phyloP scores from a whole-genome alignment of 2,888 invertebrate species.

The Anarsia innoxiella region DNA sequence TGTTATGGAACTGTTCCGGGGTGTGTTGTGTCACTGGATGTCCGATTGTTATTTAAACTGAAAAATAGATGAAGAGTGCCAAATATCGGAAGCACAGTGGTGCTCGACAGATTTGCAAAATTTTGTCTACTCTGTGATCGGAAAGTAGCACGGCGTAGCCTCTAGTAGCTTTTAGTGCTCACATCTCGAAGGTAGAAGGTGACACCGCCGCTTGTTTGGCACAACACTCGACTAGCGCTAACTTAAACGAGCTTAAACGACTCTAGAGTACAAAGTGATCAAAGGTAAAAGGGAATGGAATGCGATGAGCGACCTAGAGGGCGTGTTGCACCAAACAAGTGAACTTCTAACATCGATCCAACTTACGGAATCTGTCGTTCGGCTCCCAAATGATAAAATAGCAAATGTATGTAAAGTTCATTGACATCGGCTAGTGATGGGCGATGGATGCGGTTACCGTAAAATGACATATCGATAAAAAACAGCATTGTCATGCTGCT shows the following conservation, averaged over 20 bases:
- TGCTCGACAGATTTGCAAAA: conserved; percentile 64
- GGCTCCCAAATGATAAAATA: conserved; percentile 73
- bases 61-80: conserved; percentile 64
- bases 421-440: conserved; percentile 19
- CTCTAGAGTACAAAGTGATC: too few species aligned
- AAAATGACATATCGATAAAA: conserved; percentile 28
- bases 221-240: conserved; percentile 18
- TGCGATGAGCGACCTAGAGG: conserved; percentile 16
- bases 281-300: conserved; percentile 15
- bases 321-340: conserved; percentile 39
- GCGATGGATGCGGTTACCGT: conserved; percentile 29
- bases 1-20: conserved; percentile 32
- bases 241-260: too few species aligned
- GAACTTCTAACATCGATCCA: conserved; percentile 56
- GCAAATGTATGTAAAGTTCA: conserved; percentile 43
- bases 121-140: conserved; percentile 60
- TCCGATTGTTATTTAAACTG: conserved; percentile 39
- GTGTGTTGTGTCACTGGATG: conserved; percentile 33
- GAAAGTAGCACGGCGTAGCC: conserved; percentile 43
- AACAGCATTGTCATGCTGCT: conserved; percentile 53
- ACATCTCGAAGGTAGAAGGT: conserved; percentile 31
- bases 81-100: conserved; percentile 71
- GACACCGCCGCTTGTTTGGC: conserved; percentile 40
- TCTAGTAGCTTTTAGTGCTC: conserved; percentile 43
- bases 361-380: conserved; percentile 45